A percentile compares a stretch with the other conserved stretches of the same genome.
phyloP scores from a whole-genome alignment of 2,113 vertebrate species.

The Serinus canaria region DNA sequence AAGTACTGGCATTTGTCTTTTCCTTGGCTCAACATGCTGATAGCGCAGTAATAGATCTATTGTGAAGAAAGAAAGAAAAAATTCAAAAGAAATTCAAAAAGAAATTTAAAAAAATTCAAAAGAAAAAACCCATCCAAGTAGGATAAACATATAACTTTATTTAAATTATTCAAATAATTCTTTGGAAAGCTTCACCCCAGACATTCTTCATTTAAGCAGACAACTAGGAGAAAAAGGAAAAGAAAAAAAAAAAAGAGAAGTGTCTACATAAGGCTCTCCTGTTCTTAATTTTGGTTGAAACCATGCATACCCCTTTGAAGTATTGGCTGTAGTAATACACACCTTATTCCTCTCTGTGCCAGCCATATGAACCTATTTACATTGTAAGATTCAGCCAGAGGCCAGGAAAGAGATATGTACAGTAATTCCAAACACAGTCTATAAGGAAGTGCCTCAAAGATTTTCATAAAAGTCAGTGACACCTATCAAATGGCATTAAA shows the following conservation, averaged over 20 bases:
- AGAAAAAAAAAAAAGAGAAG: not conserved
- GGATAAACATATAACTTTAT: not conserved
- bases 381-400: conserved; percentile 67
- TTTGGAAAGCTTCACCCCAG: conserved; percentile 30
- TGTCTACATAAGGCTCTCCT: conserved; percentile 58
- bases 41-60: not conserved
- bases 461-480: conserved; percentile 67
- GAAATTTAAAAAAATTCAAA: not conserved
- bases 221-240: not conserved
- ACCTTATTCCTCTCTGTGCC: conserved; percentile 64
- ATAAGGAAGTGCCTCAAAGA: conserved; percentile 66
- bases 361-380: conserved; percentile 72
- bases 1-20: not conserved
- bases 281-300: conserved; percentile 75
- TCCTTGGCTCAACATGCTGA: not conserved
- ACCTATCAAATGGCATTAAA: conserved; percentile 71
- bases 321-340: conserved; percentile 59
- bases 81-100: no score
- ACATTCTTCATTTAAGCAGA: conserved; percentile 43
- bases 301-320: conserved; percentile 67
- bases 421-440: conserved; percentile 70
- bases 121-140: not conserved
- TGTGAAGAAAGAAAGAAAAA: not conserved
- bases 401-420: conserved; percentile 71
- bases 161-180: not conserved